Percentiles rank a stretch among this genome's conserved stretches.
These are phyloP conservation scores for Hofmannophila pseudospretella DNA, from an alignment of 2,888 invertebrate species.

Conservation along the genomic window DNA sequence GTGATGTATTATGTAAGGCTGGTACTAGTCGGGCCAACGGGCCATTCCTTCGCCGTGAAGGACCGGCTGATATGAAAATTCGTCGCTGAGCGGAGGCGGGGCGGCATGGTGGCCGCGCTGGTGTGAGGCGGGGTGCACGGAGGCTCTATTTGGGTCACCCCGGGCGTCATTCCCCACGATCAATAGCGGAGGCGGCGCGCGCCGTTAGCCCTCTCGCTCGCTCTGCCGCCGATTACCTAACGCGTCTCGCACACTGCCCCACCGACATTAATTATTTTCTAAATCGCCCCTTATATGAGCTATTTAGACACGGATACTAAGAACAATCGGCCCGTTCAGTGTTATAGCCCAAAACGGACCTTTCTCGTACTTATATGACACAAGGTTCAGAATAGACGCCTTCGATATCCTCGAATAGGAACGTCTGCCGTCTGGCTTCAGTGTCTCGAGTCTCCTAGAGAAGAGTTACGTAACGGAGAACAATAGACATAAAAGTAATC, in stretches of 20 bases:
- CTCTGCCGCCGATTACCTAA: constrained; percentile 65
- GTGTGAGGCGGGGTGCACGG: constrained; percentile 53
- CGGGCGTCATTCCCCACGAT: constrained; percentile 74
- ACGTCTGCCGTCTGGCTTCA: constrained; percentile 23
- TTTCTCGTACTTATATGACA: neutral
- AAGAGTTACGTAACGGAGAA: constrained; percentile 40
- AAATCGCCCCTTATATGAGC: constrained; percentile 48
- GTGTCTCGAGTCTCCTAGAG: constrained; percentile 18
- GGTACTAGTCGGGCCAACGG: constrained; percentile 50
- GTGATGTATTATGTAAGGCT: constrained; percentile 56
- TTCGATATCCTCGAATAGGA: constrained; percentile 7
- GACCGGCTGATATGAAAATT: constrained; percentile 75
- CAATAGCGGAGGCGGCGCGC: constrained; percentile 71
- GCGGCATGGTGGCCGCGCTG: constrained; percentile 32
- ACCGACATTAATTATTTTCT: constrained; percentile 67
- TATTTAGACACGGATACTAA: constrained; percentile 39
- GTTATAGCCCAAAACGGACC: constrained; percentile 9
- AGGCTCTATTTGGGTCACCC: constrained; percentile 78
- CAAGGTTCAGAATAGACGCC: neutral
- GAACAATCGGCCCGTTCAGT: constrained; percentile 21
- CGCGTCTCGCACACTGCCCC: constrained; percentile 64
- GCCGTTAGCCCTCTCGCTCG: constrained; percentile 56
- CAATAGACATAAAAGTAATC: constrained; percentile 33
- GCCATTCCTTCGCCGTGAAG: constrained; percentile 61
- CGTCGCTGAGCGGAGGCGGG: constrained; percentile 56